phyloP scores from a whole-genome alignment of 2,797 vertebrate genomes.

The Forpus xanthops region DNA sequence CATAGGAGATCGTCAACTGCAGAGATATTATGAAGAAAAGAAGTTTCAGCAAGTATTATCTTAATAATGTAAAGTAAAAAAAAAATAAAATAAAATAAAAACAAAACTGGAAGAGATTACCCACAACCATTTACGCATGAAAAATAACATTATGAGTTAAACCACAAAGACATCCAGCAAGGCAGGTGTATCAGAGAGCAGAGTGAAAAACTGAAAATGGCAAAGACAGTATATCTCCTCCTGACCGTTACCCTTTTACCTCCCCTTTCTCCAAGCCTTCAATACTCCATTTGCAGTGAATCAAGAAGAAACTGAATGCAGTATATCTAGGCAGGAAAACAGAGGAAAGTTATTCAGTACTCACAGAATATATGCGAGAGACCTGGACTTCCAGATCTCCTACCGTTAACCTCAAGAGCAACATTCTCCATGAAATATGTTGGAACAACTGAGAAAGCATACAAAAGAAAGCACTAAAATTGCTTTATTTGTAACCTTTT shows the following conservation, averaged over 20 bases:
- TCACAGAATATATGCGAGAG: neutral
- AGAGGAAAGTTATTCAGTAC: neutral
- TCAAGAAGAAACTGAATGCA: neutral
- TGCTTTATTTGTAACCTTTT: neutral
- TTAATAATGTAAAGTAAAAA: neutral
- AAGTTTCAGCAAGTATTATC: neutral
- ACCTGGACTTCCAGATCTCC: neutral
- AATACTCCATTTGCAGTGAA: neutral
- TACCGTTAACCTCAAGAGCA: neutral
- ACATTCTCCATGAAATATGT: neutral
- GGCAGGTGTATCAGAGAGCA: neutral
- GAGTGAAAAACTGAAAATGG: neutral
- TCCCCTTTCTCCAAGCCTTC: neutral
- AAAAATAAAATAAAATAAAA: fast-evolving
- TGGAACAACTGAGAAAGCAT: neutral
- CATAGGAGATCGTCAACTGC: neutral
- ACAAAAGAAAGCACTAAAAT: neutral
- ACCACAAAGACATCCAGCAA: neutral
- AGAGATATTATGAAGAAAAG: neutral
- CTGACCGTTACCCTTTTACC: neutral
- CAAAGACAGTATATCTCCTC: neutral
- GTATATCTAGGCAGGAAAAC: neutral
- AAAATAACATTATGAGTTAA: neutral
- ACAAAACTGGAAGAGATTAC: neutral
- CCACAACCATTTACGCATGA: neutral